These are phyloP conservation scores for Nasonia giraulti DNA, from an alignment of 1,140 invertebrate genomes.

Conservation along the genomic window DNA sequence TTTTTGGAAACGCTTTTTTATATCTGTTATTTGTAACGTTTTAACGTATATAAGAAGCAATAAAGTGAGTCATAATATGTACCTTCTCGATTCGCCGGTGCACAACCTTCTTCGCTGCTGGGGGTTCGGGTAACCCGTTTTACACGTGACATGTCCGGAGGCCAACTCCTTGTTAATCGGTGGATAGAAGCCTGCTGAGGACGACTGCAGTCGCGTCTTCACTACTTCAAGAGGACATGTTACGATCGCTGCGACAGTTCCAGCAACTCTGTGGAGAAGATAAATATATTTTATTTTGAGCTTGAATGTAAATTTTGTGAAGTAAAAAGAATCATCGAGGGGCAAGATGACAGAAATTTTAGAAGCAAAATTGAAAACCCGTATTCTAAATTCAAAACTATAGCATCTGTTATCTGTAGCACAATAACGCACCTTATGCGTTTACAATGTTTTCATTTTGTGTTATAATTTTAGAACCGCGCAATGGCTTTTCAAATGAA, in stretches of 20 bases:
- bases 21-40: too few species aligned
- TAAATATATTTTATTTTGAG: conserved; percentile 40
- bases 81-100: conserved; percentile 70
- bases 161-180: conserved; percentile 69
- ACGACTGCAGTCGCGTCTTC: conserved; percentile 97
- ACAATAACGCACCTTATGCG: not conserved
- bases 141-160: conserved; percentile 72
- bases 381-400: not conserved
- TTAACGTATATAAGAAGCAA: too few species aligned
- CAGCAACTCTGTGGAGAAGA: conserved; percentile 85
- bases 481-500: too few species aligned
- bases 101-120: conserved; percentile 73
- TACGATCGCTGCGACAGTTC: conserved; percentile 95
- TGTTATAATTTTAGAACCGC: too few species aligned
- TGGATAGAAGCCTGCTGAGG: conserved; percentile 80
- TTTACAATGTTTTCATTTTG: too few species aligned
- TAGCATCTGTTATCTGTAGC: conserved; percentile 34
- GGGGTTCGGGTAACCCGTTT: conserved; percentile 68
- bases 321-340: too few species aligned
- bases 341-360: too few species aligned
- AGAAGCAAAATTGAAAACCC: too few species aligned
- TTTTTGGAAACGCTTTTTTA: too few species aligned
- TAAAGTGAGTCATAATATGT: not conserved
- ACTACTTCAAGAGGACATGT: conserved; percentile 99
- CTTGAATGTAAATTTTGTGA: not conserved